Percentiles rank a stretch among this genome's conserved stretches.
Conservation (phyloP, 2,888 invertebrate genomes). For the Neoitamus cyanurus region DNA sequence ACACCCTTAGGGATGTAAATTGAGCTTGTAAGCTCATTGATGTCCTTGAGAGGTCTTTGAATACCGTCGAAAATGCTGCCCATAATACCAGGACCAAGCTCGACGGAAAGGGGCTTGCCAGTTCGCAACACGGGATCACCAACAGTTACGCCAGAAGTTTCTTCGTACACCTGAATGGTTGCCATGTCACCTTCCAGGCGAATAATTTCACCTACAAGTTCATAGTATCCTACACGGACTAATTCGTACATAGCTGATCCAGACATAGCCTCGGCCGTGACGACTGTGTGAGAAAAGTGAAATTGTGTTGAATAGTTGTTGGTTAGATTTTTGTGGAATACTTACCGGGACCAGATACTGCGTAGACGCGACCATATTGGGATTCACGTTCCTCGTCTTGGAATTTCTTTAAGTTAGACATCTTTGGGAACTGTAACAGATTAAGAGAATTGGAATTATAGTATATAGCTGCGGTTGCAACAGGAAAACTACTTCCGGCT, state of each 20-base stretch:
- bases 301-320: neutral
- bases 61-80: slow-evolving; percentile 99
- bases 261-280: slow-evolving; percentile 98
- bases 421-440: slow-evolving; percentile 58
- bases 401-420: slow-evolving; percentile 79
- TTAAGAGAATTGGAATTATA: neutral
- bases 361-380: slow-evolving; percentile 93
- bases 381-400: slow-evolving; percentile 88
- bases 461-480: neutral
- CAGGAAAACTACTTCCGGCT: too few relatives aligned
- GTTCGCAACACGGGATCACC: slow-evolving; percentile 99
- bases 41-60: slow-evolving; percentile 97
- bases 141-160: slow-evolving; percentile 98
- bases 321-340: neutral
- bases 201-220: slow-evolving; percentile 99
- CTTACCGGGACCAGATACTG: slow-evolving; percentile 97
- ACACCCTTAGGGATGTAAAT: slow-evolving; percentile 99
- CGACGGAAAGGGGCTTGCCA: slow-evolving; percentile 98
- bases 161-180: slow-evolving; percentile 98
- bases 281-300: slow-evolving; percentile 74
- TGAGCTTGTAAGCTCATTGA: slow-evolving; percentile 90
- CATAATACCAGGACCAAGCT: slow-evolving; percentile 98
- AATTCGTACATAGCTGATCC: slow-evolving; percentile 99
- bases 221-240: slow-evolving; percentile 97
- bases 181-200: slow-evolving; percentile 99